Conservation (phyloP, 2,888 invertebrate genomes). For the Tinea semifulvella region DNA sequence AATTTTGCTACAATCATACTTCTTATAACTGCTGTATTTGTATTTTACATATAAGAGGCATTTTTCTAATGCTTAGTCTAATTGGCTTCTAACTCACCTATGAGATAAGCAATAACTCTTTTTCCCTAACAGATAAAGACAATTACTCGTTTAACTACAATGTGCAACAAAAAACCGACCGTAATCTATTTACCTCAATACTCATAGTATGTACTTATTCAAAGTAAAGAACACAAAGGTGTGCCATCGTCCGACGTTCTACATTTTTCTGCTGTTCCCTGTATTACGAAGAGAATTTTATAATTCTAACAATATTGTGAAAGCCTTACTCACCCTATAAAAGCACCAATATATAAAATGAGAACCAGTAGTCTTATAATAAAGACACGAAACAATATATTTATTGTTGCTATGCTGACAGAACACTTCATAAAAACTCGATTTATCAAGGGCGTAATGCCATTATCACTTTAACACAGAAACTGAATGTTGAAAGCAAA, state of each 20-base stretch:
- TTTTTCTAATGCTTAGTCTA: no score
- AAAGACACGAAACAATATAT: constrained; percentile 39
- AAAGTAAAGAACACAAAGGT: constrained; percentile 3
- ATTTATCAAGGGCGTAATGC: constrained; percentile 54
- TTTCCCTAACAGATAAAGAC: neutral
- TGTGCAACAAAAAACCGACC: neutral
- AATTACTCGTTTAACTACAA: constrained; percentile 4
- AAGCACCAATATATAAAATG: constrained; percentile 36
- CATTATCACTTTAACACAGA: neutral
- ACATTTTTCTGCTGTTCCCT: neutral
- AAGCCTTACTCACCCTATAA: constrained; percentile 39
- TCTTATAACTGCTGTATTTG: no score
- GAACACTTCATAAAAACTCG: constrained; percentile 48
- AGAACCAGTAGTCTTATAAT: constrained; percentile 33
- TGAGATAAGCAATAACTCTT: no score
- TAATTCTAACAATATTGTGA: neutral
- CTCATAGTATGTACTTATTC: constrained; percentile 1
- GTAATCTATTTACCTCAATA: neutral
- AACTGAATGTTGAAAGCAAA: neutral
- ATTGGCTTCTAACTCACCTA: no score
- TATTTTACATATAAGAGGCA: no score
- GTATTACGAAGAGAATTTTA: no score
- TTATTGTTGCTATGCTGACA: constrained; percentile 63
- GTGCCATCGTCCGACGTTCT: neutral
- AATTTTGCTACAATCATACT: no score